phyloP scores from a whole-genome alignment of 2,888 invertebrate genomes.

The Rhimphoctona megacephalus region DNA sequence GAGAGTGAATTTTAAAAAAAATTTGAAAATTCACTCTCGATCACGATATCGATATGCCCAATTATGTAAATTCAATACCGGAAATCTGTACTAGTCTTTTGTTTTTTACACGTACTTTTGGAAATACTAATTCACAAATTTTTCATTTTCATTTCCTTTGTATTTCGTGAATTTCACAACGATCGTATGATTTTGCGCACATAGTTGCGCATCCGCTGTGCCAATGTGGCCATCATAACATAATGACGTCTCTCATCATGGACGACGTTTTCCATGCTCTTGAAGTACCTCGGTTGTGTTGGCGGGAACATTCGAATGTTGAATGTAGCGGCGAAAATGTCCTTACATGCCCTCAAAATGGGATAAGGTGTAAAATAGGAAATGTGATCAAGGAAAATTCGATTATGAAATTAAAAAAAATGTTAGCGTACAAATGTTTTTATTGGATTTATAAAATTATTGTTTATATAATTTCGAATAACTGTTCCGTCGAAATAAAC shows the following conservation, averaged over 20 bases:
- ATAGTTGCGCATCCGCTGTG: neutral
- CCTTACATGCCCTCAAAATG: neutral
- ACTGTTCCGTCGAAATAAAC: neutral
- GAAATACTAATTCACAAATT: neutral
- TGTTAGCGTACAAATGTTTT: neutral
- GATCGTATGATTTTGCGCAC: neutral
- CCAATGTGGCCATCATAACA: neutral
- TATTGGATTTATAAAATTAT: neutral
- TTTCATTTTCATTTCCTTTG: neutral
- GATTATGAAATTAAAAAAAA: neutral
- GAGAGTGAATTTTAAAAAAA: neutral
- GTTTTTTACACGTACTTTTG: neutral
- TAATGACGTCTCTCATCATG: no score
- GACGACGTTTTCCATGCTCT: no score
- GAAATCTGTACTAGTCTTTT: neutral
- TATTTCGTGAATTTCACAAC: neutral
- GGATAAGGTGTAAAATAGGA: neutral
- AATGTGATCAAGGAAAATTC: neutral
- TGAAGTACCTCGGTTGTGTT: no score
- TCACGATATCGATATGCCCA: neutral
- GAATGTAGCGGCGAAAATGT: neutral
- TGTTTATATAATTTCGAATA: neutral
- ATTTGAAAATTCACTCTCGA: no score
- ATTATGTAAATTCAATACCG: no score
- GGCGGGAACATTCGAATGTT: neutral